Evolutionary conservation across 2,888 invertebrate genomes (phyloP), one percentile per base, ranked within the genome.

Genomic region (Kuschelorhynchus macadamiae): DNA sequence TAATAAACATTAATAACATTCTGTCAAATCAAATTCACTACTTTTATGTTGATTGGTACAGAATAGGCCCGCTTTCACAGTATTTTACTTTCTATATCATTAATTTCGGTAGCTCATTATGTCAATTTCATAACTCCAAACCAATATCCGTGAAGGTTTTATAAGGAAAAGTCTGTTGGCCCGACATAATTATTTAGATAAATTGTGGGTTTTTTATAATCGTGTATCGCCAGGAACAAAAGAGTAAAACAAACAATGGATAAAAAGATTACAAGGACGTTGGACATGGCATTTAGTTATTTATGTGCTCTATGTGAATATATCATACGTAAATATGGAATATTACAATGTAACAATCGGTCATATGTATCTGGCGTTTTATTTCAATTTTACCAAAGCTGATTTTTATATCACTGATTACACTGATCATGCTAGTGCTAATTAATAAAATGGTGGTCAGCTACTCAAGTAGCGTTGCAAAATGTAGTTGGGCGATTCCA

Each of bases 51-150:
- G 60, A 41, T n/a, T 60, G 60, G 60, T 39, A 41, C 33, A 39
- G 17, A 49, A 32, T 41, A 30, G 33, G 30, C 44, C 20, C 36
- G 53, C 62, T 62, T 62, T 62, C 62, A 41, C 62, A 52, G 44
- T 55, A 46, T 39, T 65, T 65, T 42, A 65, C 57, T 57, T 65
- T 65, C 57, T 65, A 59, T 65, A 59, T 57, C 50, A 56, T 57
- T 52, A 57, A 65, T 56, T 65, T 65, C 65, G 65, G 42, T 50
- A 61, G 52, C 44, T 33, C 57, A 50, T 65, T 57, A 57, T 52
- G 57, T 50, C 65, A 57, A 50, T 65, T 57, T 57, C 57, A 42
- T 52, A 65, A 65, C 47, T 16, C n/a, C 42, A 32, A 17, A 18
- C 14, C 52, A 52, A 52, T 30, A 52, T 57, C 46, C 61, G 50